Conservation (phyloP, 2,888 invertebrate species). For the Chymomyza caudatula region DNA sequence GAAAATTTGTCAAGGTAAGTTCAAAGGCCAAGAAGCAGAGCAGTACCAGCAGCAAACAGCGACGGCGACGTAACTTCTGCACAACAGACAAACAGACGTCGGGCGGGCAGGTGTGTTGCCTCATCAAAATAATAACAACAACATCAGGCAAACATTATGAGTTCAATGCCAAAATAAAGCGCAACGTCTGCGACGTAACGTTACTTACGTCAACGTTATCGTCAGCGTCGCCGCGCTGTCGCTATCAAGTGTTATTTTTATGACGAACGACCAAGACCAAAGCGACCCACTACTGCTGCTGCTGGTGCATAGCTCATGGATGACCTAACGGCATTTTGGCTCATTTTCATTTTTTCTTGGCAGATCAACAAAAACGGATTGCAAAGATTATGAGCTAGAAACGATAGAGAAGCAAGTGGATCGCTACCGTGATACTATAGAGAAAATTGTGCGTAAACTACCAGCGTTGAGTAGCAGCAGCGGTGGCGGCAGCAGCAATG, state of each 20-base stretch:
- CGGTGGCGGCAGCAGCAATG: slow-evolving; percentile 53
- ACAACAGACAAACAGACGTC: slow-evolving; percentile 29
- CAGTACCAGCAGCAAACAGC: slow-evolving; percentile 13
- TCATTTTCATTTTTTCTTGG: background rate
- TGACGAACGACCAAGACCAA: slow-evolving; percentile 19
- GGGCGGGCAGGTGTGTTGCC: slow-evolving; percentile 57
- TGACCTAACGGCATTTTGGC: slow-evolving; percentile 56
- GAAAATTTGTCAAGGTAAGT: slow-evolving; percentile 78
- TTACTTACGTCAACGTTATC: slow-evolving; percentile 29
- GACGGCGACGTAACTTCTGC: slow-evolving; percentile 23
- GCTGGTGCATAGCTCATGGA: slow-evolving; percentile 33
- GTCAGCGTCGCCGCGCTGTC: slow-evolving; percentile 15
- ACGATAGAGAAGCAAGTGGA: slow-evolving; percentile 77
- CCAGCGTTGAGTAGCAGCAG: slow-evolving; percentile 65
- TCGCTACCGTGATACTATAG: slow-evolving; percentile 78
- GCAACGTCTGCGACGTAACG: slow-evolving; percentile 41
- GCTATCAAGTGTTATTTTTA: background rate
- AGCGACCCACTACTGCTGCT: too few relatives aligned
- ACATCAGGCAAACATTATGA: slow-evolving; percentile 7
- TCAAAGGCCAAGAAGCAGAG: slow-evolving; percentile 52
- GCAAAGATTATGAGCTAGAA: slow-evolving; percentile 76
- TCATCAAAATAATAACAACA: slow-evolving; percentile 49
- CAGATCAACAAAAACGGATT: slow-evolving; percentile 58
- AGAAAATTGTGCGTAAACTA: slow-evolving; percentile 77
- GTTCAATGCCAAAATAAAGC: slow-evolving; percentile 52